Evolutionary conservation across 2,888 invertebrate genomes (phyloP).

Genomic region (Chesias legatella): DNA sequence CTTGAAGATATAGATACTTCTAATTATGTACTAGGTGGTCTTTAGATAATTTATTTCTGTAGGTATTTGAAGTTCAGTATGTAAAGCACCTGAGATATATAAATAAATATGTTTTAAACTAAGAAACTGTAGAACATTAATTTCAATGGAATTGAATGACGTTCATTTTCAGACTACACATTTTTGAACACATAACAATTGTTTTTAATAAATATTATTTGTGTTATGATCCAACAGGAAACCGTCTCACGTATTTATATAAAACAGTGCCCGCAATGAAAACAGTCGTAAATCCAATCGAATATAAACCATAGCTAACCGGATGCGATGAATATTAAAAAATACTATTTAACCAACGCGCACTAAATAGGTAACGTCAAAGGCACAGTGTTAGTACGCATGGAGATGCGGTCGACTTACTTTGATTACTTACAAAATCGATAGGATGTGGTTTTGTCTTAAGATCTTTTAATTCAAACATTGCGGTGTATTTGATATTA

Average conservation of each 20-base stretch:
- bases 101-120: too few species aligned
- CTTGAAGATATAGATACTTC: too few species aligned
- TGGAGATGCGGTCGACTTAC: conserved; percentile 61
- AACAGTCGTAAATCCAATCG: conserved; percentile 78
- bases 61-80: too few species aligned
- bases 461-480: conserved; percentile 49
- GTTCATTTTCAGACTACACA: too few species aligned
- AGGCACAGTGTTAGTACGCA: conserved; percentile 31
- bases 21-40: too few species aligned
- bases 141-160: too few species aligned
- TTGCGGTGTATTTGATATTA: conserved; percentile 45
- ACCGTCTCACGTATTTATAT: conserved; percentile 70
- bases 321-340: conserved; percentile 73
- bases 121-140: too few species aligned
- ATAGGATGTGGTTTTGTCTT: conserved; percentile 66
- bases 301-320: conserved; percentile 68
- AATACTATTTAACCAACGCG: conserved; percentile 56
- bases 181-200: too few species aligned
- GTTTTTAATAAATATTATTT: conserved; percentile 70
- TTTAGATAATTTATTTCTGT: too few species aligned
- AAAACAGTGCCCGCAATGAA: conserved; percentile 74
- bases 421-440: conserved; percentile 59
- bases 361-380: conserved; percentile 52
- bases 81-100: too few species aligned
- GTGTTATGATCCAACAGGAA: conserved; percentile 72